These are phyloP conservation scores for Tetramorium simillimum DNA, from an alignment of 1,140 invertebrate genomes.

Conservation along the genomic window DNA sequence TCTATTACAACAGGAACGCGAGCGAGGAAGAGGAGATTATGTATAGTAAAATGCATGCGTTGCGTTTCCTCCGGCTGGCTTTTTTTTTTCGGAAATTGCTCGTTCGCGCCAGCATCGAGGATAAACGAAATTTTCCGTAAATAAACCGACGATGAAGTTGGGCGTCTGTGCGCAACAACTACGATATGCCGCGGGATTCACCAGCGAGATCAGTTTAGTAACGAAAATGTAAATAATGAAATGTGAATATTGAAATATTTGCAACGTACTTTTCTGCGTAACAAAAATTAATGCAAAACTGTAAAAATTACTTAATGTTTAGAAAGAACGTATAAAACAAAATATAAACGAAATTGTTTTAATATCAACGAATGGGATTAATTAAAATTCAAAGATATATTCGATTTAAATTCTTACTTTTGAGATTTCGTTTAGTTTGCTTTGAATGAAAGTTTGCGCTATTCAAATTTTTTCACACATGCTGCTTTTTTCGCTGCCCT, in stretches of 20 bases:
- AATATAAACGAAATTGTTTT: not conserved
- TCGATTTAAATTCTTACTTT: not conserved
- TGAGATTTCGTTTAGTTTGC: not conserved
- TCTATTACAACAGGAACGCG: constrained; percentile 41
- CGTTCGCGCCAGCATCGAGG: constrained; percentile 17
- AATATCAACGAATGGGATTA: not conserved
- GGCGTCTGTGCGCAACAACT: not conserved
- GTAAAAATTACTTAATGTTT: not conserved
- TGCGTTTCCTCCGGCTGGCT: constrained; percentile 25
- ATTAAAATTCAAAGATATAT: not conserved
- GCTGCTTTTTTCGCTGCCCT: not conserved
- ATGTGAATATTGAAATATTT: not conserved
- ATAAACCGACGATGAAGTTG: constrained; percentile 27
- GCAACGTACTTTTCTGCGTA: not conserved
- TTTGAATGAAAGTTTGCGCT: not conserved
- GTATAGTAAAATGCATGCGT: constrained; percentile 24
- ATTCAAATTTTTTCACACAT: not conserved
- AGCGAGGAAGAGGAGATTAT: constrained; percentile 34
- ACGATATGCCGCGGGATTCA: not conserved
- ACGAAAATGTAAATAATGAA: not conserved
- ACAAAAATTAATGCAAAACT: not conserved
- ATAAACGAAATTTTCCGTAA: constrained; percentile 58
- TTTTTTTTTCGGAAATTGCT: constrained; percentile 53
- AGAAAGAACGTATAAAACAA: no score
- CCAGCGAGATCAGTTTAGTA: not conserved